Evolutionary conservation across 2,797 vertebrate genomes (phyloP), one percentile per base, ranked within the genome.

Genomic region (Zalophus californianus): DNA sequence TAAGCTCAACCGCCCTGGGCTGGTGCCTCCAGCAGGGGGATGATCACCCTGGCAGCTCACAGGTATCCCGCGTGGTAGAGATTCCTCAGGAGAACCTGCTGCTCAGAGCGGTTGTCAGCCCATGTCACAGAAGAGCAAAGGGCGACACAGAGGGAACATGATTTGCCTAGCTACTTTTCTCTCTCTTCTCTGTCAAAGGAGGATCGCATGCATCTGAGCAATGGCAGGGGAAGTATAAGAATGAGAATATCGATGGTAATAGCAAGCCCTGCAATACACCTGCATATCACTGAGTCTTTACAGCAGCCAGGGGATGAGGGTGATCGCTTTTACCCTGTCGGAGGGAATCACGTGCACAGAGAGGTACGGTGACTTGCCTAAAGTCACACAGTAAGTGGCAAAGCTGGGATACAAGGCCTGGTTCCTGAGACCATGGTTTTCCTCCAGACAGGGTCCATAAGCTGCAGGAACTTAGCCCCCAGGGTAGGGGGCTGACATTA

Each of bases 1-100:
- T 14, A n/a, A 64, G 70, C 32, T 15, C 16, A 35, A n/a, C 38
- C 1, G 0, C 16, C 1, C 32, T 2, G 64, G 79, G 60, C 89
- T 35, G 14, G 10, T 1, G 3, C 44, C 44, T 44, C 44, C 44
- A 44, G 44, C 9, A 4, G 14, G 50, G 58, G 21, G 68, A 15
- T 0, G 0, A 9, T 12, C 11, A 13, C 3, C 21, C 27, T 15
- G 23, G 91, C 32, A 75, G 50, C 64, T 29, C 38, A 1, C 16
- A 8, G 75, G 48, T 5, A 54, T 1, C 25, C n/a, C 15, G 1
- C 32, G 0, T 0, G 6, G 10, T 1, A 8, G 18, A 80, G 64
- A 38, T 9, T 9, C 56, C 86, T 29, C n/a, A 7, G 78, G 44
- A 92, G 32, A 72, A 25, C 41, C 41, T 21, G 5, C 1, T 16